Evolutionary conservation across 2,888 invertebrate species (phyloP).

Genomic region (Nymphalis urticae): DNA sequence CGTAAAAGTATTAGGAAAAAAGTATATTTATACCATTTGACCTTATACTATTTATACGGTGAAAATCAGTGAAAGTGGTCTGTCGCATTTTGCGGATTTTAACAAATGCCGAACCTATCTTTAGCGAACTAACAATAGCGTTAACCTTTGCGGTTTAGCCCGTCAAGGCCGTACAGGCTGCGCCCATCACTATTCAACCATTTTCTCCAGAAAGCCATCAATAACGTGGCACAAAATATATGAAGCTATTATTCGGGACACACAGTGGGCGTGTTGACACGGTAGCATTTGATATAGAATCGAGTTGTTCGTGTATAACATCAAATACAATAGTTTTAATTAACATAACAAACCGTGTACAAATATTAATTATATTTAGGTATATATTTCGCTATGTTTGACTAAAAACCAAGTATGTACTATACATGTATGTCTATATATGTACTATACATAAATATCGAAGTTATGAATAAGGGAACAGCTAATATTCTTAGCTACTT

Average conservation of each 20-base stretch:
- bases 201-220: slow-evolving; percentile 42
- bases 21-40: not conserved
- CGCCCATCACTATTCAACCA: slow-evolving; percentile 38
- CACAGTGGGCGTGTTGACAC: not conserved
- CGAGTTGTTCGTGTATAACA: not conserved
- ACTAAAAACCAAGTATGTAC: no score
- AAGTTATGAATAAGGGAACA: no score
- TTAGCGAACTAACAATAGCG: slow-evolving; percentile 20
- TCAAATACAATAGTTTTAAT: not conserved
- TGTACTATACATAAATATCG: no score
- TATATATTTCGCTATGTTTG: no score
- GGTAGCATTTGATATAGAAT: not conserved
- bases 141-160: slow-evolving; percentile 30
- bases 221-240: slow-evolving; percentile 43
- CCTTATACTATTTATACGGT: not conserved
- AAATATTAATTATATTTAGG: no score
- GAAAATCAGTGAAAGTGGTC: not conserved
- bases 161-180: slow-evolving; percentile 39
- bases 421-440: no score
- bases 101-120: slow-evolving; percentile 7
- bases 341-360: no score
- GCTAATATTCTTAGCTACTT: no score
- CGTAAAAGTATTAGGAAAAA: no score
- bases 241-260: slow-evolving; percentile 16
- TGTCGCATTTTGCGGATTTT: not conserved